A percentile compares a stretch with the other conserved stretches of the same genome.
Evolutionary conservation across 2,888 invertebrate species (phyloP).

Genomic region (Hemistola chrysoprasaria): DNA sequence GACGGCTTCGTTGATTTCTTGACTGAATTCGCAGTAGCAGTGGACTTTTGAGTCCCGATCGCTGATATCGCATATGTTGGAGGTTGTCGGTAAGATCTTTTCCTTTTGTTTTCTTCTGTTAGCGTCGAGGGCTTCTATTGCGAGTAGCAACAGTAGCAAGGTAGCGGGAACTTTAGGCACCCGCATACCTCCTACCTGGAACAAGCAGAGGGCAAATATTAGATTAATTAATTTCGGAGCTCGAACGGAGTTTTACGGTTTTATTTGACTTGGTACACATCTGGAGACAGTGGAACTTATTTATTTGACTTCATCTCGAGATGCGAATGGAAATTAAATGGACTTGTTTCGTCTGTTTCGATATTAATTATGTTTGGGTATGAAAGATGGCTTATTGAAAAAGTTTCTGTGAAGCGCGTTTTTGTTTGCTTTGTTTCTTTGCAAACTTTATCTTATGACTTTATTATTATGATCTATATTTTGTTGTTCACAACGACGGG

Average conservation of each 20-base stretch:
- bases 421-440: no score
- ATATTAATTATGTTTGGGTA: conserved; percentile 2
- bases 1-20: conserved; percentile 81
- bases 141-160: conserved; percentile 75
- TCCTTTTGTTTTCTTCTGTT: conserved; percentile 73
- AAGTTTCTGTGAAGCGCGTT: background rate
- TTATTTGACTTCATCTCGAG: conserved; percentile 19
- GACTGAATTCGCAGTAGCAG: conserved; percentile 85
- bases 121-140: conserved; percentile 72
- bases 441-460: no score
- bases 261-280: conserved; percentile 24
- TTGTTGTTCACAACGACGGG: no score
- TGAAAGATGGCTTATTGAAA: conserved; percentile 1
- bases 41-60: conserved; percentile 81
- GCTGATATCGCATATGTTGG: conserved; percentile 82
- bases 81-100: conserved; percentile 51
- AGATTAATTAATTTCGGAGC: conserved; percentile 20
- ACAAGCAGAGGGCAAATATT: conserved; percentile 43
- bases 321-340: conserved; percentile 12
- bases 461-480: no score
- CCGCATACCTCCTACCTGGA: conserved; percentile 79
- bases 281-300: conserved; percentile 9
- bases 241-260: conserved; percentile 17
- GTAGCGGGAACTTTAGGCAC: conserved; percentile 74
- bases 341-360: conserved; percentile 8